Percentiles rank a stretch among this genome's conserved stretches.
Conservation (phyloP, 2,797 vertebrate species). For the Scolopax rusticola region DNA sequence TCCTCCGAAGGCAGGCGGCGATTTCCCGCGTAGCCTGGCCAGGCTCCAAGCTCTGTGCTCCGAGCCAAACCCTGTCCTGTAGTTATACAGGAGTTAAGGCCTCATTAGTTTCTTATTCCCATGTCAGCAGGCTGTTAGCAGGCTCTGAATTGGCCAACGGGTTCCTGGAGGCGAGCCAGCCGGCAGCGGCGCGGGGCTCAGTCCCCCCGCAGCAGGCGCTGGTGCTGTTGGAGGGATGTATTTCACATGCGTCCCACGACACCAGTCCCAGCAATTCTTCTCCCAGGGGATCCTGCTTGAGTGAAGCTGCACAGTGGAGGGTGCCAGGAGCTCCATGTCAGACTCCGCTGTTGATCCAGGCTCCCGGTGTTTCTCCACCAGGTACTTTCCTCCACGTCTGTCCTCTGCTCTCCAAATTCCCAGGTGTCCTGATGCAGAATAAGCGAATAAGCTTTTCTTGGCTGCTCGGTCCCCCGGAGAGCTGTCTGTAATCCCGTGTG, state of each 20-base stretch:
- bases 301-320: not conserved
- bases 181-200: not conserved
- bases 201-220: not conserved
- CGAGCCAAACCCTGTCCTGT: constrained; percentile 30
- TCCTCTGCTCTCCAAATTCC: not conserved
- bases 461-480: not conserved
- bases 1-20: not conserved
- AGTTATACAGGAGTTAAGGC: constrained; percentile 61
- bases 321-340: not conserved
- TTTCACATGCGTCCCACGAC: not conserved
- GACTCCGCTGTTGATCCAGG: not conserved
- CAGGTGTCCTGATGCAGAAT: not conserved
- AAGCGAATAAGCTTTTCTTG: not conserved
- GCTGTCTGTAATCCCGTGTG: not conserved
- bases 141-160: not conserved
- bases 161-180: constrained; percentile 30
- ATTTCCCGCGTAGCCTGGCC: not conserved
- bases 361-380: not conserved
- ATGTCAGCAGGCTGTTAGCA: constrained; percentile 63
- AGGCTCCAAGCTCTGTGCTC: not conserved
- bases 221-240: not conserved
- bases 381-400: not conserved
- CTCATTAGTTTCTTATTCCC: constrained; percentile 68
- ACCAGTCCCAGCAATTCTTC: not conserved
- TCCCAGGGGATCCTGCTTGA: not conserved